Base-by-base conservation (phyloP, 1,140 invertebrate species). In the Tribolium madens region DNA sequence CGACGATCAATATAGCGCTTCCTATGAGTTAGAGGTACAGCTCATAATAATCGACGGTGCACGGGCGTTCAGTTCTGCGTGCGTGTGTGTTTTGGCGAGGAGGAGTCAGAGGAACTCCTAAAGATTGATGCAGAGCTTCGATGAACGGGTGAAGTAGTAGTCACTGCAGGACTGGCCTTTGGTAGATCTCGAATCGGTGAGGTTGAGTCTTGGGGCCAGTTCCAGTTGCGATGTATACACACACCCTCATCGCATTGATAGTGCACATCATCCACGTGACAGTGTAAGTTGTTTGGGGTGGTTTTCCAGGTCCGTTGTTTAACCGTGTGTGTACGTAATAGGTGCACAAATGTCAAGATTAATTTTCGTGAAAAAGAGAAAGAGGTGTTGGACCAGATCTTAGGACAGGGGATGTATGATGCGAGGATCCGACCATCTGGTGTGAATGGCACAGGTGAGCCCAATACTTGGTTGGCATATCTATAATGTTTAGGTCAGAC, bases 351-450 rank as follows among this genome's bases (percentile, higher is more conserved):
- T 85, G 88, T 88, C 81, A 93, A 93, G 87, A 91, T 93, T 85
- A 96, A 96, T 89, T 96, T 94, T 87, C 91, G 96, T 80, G 94
- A 96, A 89, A 97, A 95, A 87, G 96, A 97, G 88, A 97, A 97
- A 87, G 92, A 96, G 87, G 95, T 97, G 82, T 88, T 98, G 86
- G 96, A 98, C 88, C 92, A 94, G 87, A 97, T 97, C 86, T 90
- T 98, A 81, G 95, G 95, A 78, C 93, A 93, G 76, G 93, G 94
- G 79, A 91, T 93, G 79, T 97, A 97, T 90, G 96, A 98, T 88
- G 95, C 95, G 77, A 89, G 96, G 81, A 98, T 98, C 85, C 88
- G 96, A 85, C 96, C 96, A 48, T 96, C 95, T 71, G 96, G 96
- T 79, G 92, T 95, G 86, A 97, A 97, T 86, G 94, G 93, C 84